Percentiles rank a stretch among this genome's conserved stretches.
phyloP scores from a whole-genome alignment of 2,113 vertebrate genomes.

The Neolamprologus hecqui region DNA sequence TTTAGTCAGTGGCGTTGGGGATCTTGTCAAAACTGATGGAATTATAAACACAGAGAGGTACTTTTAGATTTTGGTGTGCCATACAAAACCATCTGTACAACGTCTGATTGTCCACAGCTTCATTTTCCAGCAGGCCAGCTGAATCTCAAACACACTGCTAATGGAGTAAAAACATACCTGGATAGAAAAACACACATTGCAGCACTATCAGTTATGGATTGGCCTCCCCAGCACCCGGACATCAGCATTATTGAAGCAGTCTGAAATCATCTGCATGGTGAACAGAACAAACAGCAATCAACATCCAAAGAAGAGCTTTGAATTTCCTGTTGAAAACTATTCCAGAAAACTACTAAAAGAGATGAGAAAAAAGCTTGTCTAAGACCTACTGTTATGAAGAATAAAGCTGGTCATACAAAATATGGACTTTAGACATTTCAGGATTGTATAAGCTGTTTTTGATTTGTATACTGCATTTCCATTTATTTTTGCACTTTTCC shows the following conservation, averaged over 20 bases:
- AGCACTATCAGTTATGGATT: background rate
- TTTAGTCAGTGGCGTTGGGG: background rate
- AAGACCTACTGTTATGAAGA: background rate
- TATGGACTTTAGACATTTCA: background rate
- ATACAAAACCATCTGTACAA: background rate
- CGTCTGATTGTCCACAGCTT: background rate
- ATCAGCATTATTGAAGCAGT: background rate
- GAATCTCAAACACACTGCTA: background rate
- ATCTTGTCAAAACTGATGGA: background rate
- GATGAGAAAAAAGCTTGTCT: background rate
- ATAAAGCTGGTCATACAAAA: background rate
- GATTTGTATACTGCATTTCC: background rate
- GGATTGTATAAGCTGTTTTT: background rate
- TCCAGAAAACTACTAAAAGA: background rate
- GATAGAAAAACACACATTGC: background rate
- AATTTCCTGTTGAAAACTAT: background rate
- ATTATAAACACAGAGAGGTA: background rate
- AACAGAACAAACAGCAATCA: background rate
- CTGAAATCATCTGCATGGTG: background rate
- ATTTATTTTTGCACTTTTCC: background rate
- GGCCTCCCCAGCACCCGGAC: background rate
- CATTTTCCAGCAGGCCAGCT: background rate
- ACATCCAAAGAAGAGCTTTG: background rate
- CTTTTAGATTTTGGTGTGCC: background rate
- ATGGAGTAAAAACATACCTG: background rate